Conservation (phyloP, 2,888 invertebrate genomes). For the Limnephilus marmoratus region DNA sequence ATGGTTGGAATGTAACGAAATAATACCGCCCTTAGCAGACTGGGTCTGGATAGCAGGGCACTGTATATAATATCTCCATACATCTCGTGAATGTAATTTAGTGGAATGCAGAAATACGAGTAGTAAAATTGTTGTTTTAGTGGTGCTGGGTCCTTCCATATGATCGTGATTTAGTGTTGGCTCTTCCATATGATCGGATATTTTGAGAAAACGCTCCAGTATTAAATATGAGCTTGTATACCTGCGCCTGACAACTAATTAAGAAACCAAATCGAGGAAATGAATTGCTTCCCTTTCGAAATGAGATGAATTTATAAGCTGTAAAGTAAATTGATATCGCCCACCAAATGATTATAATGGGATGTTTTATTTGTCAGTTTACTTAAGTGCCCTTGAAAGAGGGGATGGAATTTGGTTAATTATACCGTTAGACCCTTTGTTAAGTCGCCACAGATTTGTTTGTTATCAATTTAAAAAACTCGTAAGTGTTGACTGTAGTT, state of each 20-base stretch:
- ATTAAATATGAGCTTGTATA: constrained; percentile 52
- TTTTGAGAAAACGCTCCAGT: constrained; percentile 49
- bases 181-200: constrained; percentile 17
- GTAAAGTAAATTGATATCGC: constrained; percentile 49
- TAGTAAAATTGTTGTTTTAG: constrained; percentile 60
- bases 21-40: neutral
- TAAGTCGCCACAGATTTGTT: neutral
- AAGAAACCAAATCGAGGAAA: constrained; percentile 45
- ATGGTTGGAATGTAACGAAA: constrained; percentile 22
- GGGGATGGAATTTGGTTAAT: constrained; percentile 25
- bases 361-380: constrained; percentile 19
- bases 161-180: neutral
- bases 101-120: constrained; percentile 63
- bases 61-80: constrained; percentile 12
- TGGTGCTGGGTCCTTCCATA: constrained; percentile 26
- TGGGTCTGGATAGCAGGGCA: neutral
- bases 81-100: constrained; percentile 56
- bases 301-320: constrained; percentile 36
- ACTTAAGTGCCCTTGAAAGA: constrained; percentile 33
- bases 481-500: neutral
- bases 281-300: constrained; percentile 39
- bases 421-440: neutral
- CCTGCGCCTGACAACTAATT: constrained; percentile 51
- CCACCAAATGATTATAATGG: constrained; percentile 14
- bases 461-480: neutral